Percentiles rank a stretch among this genome's conserved stretches.
Evolutionary conservation across 2,888 invertebrate genomes (phyloP).

Genomic region (Allolobophora icterica): DNA sequence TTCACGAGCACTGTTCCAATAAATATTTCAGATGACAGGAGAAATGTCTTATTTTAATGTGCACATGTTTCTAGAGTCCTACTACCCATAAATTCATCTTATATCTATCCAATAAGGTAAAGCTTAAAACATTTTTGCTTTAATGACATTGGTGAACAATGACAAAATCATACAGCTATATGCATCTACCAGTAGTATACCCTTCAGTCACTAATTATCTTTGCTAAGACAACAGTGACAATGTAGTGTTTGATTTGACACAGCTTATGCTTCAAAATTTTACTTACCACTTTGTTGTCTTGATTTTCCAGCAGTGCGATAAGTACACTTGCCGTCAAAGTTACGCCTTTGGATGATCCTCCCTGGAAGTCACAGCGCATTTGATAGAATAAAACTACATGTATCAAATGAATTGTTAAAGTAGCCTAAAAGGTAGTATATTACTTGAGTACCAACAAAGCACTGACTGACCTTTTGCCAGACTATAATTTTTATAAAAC

Average conservation of each 20-base stretch:
- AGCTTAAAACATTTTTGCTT: neutral
- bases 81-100: neutral
- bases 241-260: neutral
- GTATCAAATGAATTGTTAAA: neutral
- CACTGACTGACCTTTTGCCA: too few species aligned
- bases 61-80: neutral
- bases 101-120: neutral
- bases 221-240: neutral
- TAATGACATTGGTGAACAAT: neutral
- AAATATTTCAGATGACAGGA: neutral
- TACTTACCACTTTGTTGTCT: constrained; percentile 35
- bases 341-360: constrained; percentile 75
- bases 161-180: neutral
- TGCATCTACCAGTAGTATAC: neutral
- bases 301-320: constrained; percentile 75
- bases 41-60: neutral
- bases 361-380: constrained; percentile 66
- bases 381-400: neutral
- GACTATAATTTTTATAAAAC: too few species aligned
- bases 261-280: neutral
- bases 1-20: neutral
- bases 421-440: neutral
- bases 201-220: neutral
- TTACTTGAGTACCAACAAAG: too few species aligned
- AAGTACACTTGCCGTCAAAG: constrained; percentile 82